phyloP scores from a whole-genome alignment of 2,888 invertebrate species.

The Maniola hyperantus region DNA sequence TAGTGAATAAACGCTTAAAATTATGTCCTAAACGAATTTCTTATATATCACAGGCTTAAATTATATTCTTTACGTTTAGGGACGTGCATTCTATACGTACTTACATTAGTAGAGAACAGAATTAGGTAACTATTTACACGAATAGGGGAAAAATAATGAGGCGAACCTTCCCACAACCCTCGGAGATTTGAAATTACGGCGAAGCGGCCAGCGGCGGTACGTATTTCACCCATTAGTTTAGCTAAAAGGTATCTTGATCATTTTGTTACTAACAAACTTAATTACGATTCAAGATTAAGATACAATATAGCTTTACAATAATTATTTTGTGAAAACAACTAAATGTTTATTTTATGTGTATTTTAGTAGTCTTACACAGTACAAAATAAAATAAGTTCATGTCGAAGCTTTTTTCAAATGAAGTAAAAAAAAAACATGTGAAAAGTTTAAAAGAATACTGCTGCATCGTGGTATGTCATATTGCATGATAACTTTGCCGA shows the following conservation, averaged over 20 bases:
- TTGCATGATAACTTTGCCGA: no score
- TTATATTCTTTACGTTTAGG: constrained; percentile 75
- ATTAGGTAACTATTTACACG: constrained; percentile 82
- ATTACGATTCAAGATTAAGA: constrained; percentile 42
- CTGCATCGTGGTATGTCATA: no score
- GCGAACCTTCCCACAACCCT: constrained; percentile 81
- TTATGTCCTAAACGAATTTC: constrained; percentile 72
- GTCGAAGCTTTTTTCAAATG: no score
- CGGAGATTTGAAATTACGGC: constrained; percentile 78
- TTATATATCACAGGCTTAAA: constrained; percentile 82
- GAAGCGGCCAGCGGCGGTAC: constrained; percentile 58
- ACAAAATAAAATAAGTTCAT: no score
- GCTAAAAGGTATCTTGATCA: constrained; percentile 60
- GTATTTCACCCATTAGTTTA: constrained; percentile 62
- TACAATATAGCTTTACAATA: constrained; percentile 27
- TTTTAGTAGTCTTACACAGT: not conserved
- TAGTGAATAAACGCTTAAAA: constrained; percentile 61
- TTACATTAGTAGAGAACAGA: constrained; percentile 69
- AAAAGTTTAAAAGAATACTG: no score
- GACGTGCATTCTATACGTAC: constrained; percentile 81
- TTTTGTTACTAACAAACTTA: constrained; percentile 45
- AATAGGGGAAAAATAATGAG: constrained; percentile 82
- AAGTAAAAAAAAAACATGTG: no score
- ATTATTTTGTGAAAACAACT: not conserved
- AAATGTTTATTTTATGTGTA: not conserved